Conservation (phyloP, 23 tunicate genomes). For the Ciona savignyi region DNA sequence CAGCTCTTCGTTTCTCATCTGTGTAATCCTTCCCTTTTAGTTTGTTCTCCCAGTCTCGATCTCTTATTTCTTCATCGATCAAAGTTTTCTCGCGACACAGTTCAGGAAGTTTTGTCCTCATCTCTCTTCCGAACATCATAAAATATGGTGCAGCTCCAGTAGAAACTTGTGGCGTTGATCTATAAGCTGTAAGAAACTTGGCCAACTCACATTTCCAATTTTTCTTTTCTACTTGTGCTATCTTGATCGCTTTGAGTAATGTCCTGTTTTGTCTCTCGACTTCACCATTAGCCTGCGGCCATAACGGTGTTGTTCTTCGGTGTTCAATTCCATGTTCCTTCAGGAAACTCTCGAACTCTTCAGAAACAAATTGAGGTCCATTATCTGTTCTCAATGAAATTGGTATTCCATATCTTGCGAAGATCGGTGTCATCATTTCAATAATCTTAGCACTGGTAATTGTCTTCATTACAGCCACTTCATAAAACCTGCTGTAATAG, state of each 20-base stretch:
- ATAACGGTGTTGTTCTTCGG: constrained; percentile 9
- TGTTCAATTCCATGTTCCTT: constrained; percentile 30
- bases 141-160: constrained; percentile 35
- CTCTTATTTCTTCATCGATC: constrained; percentile 1
- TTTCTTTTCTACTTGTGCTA: constrained; percentile 15
- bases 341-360: constrained; percentile 8
- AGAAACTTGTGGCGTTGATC: constrained; percentile 32
- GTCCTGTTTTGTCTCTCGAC: constrained; percentile 38
- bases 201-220: constrained; percentile 17
- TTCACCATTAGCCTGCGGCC: too few species aligned
- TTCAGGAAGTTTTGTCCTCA: constrained; percentile 33
- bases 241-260: constrained; percentile 23
- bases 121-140: constrained; percentile 27
- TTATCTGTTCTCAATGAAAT: too few species aligned
- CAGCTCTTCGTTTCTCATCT: constrained; percentile 36
- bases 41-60: constrained; percentile 8
- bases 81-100: neutral
- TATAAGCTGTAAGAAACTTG: constrained; percentile 27
- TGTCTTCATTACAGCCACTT: neutral
- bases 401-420: constrained; percentile 9
- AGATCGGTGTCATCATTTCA: neutral
- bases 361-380: constrained; percentile 18
- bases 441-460: constrained; percentile 5
- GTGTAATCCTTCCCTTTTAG: constrained; percentile 2
- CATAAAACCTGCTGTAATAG: constrained; percentile 19